These are phyloP conservation scores for Neolamprologus brichardi DNA, from an alignment of 2,113 vertebrate species.

Conservation along the genomic window DNA sequence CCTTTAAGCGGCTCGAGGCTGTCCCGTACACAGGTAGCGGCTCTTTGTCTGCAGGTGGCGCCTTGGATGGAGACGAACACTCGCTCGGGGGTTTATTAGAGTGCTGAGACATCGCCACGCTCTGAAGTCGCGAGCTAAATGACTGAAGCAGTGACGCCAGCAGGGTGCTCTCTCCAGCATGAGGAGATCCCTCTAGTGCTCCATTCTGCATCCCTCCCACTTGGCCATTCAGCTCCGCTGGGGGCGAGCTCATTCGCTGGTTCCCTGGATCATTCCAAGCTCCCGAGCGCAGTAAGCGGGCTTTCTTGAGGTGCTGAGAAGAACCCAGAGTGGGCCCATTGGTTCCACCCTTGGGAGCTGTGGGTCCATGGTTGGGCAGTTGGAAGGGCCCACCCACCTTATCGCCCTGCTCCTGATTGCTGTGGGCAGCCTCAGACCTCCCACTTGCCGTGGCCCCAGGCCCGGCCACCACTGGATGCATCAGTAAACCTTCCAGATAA, in stretches of 20 bases:
- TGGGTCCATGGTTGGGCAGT: slow-evolving; percentile 80
- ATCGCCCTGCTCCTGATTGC: slow-evolving; percentile 82
- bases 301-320: slow-evolving; percentile 93
- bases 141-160: slow-evolving; percentile 96
- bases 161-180: slow-evolving; percentile 91
- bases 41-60: slow-evolving; percentile 77
- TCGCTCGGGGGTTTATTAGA: slow-evolving; percentile 73
- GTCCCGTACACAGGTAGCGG: slow-evolving; percentile 83
- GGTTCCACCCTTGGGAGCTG: slow-evolving; percentile 68
- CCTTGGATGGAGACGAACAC: slow-evolving; percentile 62
- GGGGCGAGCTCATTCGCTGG: slow-evolving; percentile 78
- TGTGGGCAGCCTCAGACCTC: slow-evolving; percentile 78
- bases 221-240: slow-evolving; percentile 82
- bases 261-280: slow-evolving; percentile 85
- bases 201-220: slow-evolving; percentile 81
- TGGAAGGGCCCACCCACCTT: slow-evolving; percentile 77
- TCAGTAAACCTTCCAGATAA: slow-evolving; percentile 99
- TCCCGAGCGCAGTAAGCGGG: slow-evolving; percentile 88
- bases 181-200: slow-evolving; percentile 81
- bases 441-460: slow-evolving; percentile 84
- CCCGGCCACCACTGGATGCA: slow-evolving; percentile 96
- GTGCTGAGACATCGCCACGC: slow-evolving; percentile 90
- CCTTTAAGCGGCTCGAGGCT: slow-evolving; percentile 91
- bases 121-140: slow-evolving; percentile 94
- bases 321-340: slow-evolving; percentile 76